Evolutionary conservation across 1,140 invertebrate species (phyloP), one percentile per base, ranked within the genome.

Genomic region (Megathymus violae): DNA sequence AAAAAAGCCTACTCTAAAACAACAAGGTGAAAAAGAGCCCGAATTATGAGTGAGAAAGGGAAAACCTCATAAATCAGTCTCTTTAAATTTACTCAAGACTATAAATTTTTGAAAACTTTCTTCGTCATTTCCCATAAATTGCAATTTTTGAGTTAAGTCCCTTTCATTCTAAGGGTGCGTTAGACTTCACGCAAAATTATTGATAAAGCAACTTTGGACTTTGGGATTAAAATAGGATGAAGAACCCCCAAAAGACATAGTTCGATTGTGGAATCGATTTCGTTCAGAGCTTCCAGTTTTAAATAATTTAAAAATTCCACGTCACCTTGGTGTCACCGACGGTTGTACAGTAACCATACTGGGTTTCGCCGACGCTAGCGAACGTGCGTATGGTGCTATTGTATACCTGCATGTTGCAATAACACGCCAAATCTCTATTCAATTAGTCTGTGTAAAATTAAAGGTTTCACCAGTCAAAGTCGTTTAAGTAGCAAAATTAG

Each of bases 281-380:
- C 9, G 22, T 10, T 9, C 25, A 7, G 46, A 48, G 4, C 46
- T 48, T 1, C 11, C 46, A 9, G 10, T 15, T 31, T 34, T 48
- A 48, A 34, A 48, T 31, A 31, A 34, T 10, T 34, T 48, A 15
- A 31, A 34, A 31, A 48, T 48, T 9, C 46, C 46, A 1, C 22
- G 46, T n/a, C 46, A 48, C n/a, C 25, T 48, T 4, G 46, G 46
- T 15, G 25, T 48, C 1, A 3, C 9, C 1, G 13, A 14, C 13
- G 11, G 13, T n/a, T 52, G 41, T 6, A 36, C 38, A 25, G 40
- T 52, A 7, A 40, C 34, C 11, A 6, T 71, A 9, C 17, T 71
- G 27, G 77, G 67, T 14, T 88, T 86, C 69, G 51, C 74, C 5
- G 85, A 86, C 66, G 76, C 82, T 5, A 79, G 74, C 15, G 59